phyloP scores from a whole-genome alignment of 2,888 invertebrate species.

The Acanthosoma haemorrhoidale region DNA sequence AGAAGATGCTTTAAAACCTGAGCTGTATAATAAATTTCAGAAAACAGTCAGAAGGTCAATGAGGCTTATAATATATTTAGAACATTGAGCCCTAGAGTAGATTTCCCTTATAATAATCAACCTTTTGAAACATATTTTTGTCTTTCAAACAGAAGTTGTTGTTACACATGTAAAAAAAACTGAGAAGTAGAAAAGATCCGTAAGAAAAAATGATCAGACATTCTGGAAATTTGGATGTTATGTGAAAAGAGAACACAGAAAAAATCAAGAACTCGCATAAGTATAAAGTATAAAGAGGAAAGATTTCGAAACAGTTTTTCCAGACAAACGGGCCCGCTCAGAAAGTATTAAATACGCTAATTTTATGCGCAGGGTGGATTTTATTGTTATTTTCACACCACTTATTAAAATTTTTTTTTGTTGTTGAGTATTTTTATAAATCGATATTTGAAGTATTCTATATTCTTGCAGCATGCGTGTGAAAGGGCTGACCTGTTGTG shows the following conservation, averaged over 20 bases:
- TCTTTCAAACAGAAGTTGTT: not conserved
- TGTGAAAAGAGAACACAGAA: not conserved
- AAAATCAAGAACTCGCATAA: not conserved
- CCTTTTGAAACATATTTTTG: not conserved
- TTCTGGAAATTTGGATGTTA: not conserved
- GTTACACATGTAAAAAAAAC: not conserved
- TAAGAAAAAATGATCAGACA: not conserved
- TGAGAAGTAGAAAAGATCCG: not conserved
- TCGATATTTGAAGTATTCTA: too few relatives aligned
- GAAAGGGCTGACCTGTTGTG: too few relatives aligned
- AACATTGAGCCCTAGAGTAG: not conserved
- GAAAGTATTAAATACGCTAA: too few relatives aligned
- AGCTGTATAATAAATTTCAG: not conserved
- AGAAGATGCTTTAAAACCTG: not conserved
- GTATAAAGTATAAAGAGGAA: not conserved
- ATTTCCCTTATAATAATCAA: not conserved
- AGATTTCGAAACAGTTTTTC: not conserved
- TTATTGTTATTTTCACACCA: too few relatives aligned
- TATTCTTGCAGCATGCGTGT: too few relatives aligned
- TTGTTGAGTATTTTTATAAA: too few relatives aligned
- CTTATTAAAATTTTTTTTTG: too few relatives aligned
- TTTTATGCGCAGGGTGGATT: too few relatives aligned
- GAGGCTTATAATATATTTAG: not conserved
- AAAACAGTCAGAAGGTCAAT: not conserved
- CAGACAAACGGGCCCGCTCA: too few relatives aligned